phyloP scores from a whole-genome alignment of 37 sponge, comb jelly and placozoan genomes.

The Trichoplax adhaerens region DNA sequence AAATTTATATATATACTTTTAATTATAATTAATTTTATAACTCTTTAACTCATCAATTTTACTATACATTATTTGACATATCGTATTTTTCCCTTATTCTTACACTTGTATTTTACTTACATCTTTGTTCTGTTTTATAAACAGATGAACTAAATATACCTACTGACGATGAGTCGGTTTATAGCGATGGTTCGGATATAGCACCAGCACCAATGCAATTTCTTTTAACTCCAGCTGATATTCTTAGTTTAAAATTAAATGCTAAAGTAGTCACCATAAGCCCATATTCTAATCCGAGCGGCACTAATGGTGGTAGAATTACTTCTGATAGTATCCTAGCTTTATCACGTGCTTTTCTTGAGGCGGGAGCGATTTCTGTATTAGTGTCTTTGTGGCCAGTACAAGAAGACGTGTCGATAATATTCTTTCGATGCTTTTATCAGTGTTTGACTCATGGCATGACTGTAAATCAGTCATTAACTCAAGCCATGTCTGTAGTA shows the following conservation, averaged over 20 bases:
- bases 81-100: too few species aligned
- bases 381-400: slow-evolving; percentile 75
- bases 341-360: slow-evolving; percentile 47
- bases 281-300: slow-evolving; percentile 10
- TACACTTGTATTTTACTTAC: too few species aligned
- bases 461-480: background rate
- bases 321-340: slow-evolving; percentile 40
- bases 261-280: slow-evolving; percentile 68
- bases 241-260: slow-evolving; percentile 26
- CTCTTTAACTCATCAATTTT: too few species aligned
- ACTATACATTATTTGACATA: too few species aligned
- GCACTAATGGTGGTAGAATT: slow-evolving; percentile 4
- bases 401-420: slow-evolving; percentile 42
- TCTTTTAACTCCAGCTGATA: slow-evolving; percentile 41
- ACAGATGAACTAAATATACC: too few species aligned
- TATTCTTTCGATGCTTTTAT: slow-evolving; percentile 81
- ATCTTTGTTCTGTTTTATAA: too few species aligned
- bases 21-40: too few species aligned
- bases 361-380: slow-evolving; percentile 59
- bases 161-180: slow-evolving; percentile 20
- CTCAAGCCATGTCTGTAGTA: slow-evolving; percentile 16
- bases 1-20: too few species aligned
- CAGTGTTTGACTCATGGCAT: slow-evolving; percentile 61
- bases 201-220: background rate
- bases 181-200: slow-evolving; percentile 22